Evolutionary conservation across 64 coral and sea anemone species (phyloP).

Genomic region (Hydrozoanthus tunicans): DNA sequence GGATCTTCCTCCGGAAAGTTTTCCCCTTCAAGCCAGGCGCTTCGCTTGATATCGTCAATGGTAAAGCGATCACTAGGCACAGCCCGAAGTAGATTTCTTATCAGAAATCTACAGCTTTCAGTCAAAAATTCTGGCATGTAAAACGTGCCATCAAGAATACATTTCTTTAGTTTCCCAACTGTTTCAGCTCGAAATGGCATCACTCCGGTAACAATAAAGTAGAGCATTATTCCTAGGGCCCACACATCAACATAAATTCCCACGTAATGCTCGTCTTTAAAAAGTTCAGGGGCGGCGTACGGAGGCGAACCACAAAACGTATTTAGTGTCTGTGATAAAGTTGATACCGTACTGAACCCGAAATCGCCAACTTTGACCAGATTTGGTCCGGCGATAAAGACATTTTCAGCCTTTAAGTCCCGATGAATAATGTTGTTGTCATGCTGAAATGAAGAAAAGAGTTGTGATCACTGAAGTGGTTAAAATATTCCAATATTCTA

Average conservation of each 20-base stretch:
- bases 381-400: constrained; percentile 92
- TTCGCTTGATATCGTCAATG: constrained; percentile 87
- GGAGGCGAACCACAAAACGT: constrained; percentile 99
- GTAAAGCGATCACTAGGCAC: constrained; percentile 91
- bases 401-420: constrained; percentile 98
- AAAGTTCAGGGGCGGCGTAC: constrained; percentile 96
- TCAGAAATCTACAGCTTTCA: constrained; percentile 84
- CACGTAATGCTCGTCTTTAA: constrained; percentile 96
- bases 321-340: constrained; percentile 77
- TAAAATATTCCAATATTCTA: constrained; percentile 4
- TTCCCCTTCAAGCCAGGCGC: constrained; percentile 85
- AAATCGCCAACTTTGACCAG: constrained; percentile 99
- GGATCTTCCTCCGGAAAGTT: constrained; percentile 74
- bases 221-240: constrained; percentile 94
- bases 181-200: constrained; percentile 99
- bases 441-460: constrained; percentile 67
- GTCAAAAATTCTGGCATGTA: constrained; percentile 96
- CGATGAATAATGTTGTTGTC: constrained; percentile 97
- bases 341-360: constrained; percentile 90
- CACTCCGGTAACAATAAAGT: constrained; percentile 98
- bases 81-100: constrained; percentile 88
- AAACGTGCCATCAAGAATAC: constrained; percentile 90
- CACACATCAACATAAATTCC: constrained; percentile 97
- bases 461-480: not conserved
- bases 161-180: constrained; percentile 96